Evolutionary conservation across 2,797 vertebrate genomes (phyloP).

Genomic region (Falco naumanni): DNA sequence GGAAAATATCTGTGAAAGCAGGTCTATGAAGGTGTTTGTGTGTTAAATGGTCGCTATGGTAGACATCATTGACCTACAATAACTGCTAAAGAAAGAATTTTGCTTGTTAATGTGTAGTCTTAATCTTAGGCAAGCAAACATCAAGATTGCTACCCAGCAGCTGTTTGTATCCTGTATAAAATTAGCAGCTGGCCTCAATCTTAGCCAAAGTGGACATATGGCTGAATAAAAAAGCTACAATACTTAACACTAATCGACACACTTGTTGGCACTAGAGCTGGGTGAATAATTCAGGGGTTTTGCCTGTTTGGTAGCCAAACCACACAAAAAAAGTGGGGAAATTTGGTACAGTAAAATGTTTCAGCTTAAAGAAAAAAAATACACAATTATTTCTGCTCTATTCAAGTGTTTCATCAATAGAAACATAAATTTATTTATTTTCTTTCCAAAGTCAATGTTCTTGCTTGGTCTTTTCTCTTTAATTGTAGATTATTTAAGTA

Average conservation of each 20-base stretch:
- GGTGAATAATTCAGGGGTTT: slow-evolving; percentile 1
- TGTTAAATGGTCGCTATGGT: background rate
- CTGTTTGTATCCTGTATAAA: slow-evolving; percentile 44
- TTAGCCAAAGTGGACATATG: slow-evolving; percentile 60
- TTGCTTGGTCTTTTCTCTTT: slow-evolving; percentile 1
- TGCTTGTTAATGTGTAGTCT: background rate
- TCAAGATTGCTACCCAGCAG: slow-evolving; percentile 15
- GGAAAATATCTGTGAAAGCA: background rate
- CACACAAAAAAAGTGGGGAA: background rate
- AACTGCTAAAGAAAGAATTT: background rate
- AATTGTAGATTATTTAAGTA: background rate
- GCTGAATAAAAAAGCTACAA: slow-evolving; percentile 12
- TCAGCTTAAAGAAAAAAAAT: background rate
- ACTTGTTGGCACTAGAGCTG: slow-evolving; percentile 24
- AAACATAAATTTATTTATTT: background rate
- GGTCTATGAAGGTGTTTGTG: background rate
- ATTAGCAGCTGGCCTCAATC: slow-evolving; percentile 49
- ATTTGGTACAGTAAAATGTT: background rate
- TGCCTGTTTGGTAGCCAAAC: background rate
- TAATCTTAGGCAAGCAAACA: background rate
- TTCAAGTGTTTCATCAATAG: background rate
- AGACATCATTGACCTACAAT: background rate
- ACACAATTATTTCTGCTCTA: background rate
- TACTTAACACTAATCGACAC: slow-evolving; percentile 65
- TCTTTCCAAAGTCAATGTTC: background rate